Conservation (phyloP, 30 jellyfish, hydroid and myxozoan genomes). For the Hydractinia echinata region DNA sequence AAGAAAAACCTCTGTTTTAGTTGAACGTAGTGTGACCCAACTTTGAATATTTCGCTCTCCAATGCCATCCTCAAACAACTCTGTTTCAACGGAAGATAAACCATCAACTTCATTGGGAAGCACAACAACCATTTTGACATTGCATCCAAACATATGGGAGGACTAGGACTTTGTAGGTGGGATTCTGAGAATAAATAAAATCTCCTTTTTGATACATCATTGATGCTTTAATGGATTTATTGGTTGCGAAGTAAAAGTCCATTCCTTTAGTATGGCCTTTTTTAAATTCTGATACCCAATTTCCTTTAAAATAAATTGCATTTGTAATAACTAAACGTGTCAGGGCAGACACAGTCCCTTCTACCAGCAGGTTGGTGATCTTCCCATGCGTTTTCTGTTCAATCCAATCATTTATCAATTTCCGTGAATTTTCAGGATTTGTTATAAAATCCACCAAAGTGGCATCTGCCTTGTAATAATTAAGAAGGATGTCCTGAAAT, state of each 20-base stretch:
- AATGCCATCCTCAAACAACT: neutral
- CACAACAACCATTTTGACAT: conserved; percentile 55
- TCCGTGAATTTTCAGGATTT: conserved; percentile 39
- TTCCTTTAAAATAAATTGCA: conserved; percentile 80
- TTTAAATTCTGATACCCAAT: conserved; percentile 58
- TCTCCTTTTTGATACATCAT: conserved; percentile 49
- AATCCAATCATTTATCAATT: conserved; percentile 64
- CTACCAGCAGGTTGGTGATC: conserved; percentile 44
- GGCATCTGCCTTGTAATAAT: conserved; percentile 36
- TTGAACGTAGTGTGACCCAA: neutral
- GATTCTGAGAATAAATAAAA: conserved; percentile 24
- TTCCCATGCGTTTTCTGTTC: conserved; percentile 44
- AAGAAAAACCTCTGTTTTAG: conserved; percentile 27
- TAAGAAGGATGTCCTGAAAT: conserved; percentile 35
- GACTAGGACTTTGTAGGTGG: conserved; percentile 26
- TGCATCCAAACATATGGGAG: conserved; percentile 68
- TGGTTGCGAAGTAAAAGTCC: conserved; percentile 27
- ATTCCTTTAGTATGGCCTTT: conserved; percentile 13
- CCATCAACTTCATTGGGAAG: conserved; percentile 53
- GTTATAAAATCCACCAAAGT: conserved; percentile 44
- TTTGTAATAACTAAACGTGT: conserved; percentile 74
- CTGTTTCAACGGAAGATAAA: conserved; percentile 27
- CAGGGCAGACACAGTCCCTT: conserved; percentile 32
- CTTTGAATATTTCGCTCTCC: neutral
- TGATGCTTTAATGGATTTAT: conserved; percentile 25